Evolutionary conservation across 2,797 vertebrate species (phyloP), one percentile per base, ranked within the genome.

Genomic region (Periparus ater): DNA sequence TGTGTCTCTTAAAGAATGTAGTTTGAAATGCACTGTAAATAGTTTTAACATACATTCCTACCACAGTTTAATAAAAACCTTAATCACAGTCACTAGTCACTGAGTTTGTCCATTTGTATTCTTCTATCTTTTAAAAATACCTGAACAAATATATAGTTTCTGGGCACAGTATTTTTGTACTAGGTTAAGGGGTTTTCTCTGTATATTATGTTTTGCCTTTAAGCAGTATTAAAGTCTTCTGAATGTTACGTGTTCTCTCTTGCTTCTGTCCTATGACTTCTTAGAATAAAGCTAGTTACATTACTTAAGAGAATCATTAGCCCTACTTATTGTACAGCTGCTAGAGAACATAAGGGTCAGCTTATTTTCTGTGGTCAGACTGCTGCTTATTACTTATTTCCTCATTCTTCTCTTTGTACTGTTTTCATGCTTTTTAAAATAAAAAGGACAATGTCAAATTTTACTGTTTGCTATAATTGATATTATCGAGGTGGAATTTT

Each of bases 141-240:
- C 98, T 98, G 98, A 98, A 98, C 97, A 98, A 97, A 97, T 97
- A 95, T 65, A 95, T 97, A 94, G 92, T 98, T 98, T 98, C 98
- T 98, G 97, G 98, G 97, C 98, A 98, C 97, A 97, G 91, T 98
- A 98, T 98, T 98, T 98, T 98, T 97, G 95, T 97, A 97, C 94
- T 97, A 96, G 98, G 83, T 95, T 96, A 78, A 96, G 60, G 61
- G 90, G 71, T 91, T 96, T 96, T 94, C 96, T 96, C 88, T 98
- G 97, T 97, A 97, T 95, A 96, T 97, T 79, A 91, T 91, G 96
- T 95, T 96, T 84, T 91, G 89, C 92, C 91, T 96, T 90, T 87
- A 85, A 86, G 85, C 97, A 97, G 85, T 98, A 97, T 97, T 97
- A 96, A 97, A 94, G 95, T 97, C 95, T 92, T 97, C 96, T 89